Base-by-base conservation (phyloP, 2,113 vertebrate genomes). In the Phaethon lepturus region DNA sequence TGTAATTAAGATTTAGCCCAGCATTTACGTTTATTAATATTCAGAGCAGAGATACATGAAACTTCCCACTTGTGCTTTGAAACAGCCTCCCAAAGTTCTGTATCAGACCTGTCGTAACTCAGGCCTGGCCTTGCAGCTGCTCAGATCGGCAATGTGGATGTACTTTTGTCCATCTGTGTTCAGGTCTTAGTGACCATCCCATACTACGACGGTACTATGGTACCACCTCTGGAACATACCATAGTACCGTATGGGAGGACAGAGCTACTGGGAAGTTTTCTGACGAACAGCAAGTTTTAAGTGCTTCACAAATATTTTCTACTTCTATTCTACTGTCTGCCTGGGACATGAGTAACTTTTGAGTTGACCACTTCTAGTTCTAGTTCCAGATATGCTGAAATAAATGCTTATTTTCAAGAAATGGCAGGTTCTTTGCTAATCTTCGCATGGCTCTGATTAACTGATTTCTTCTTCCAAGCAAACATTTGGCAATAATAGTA, bases 161-260 rank as follows among this genome's bases (percentile, higher is more conserved):
- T 56, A 31, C 8, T 10, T 62, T 31, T 5, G 3, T 10, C 20
- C 3, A 3, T 47, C 23, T 64, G 16, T 76, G 9, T 40, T 76
- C 24, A 29, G 28, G 15, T 55, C 47, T 24, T 49, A 31, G 26
- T 45, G 29, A 55, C 19, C 12, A 52, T 25, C 45, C 23, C 24
- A 50, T 29, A 9, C 7, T 31, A 18, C 4, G 14, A 6, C 0
- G 2, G 13, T 18, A 47, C 8, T 25, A 2, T 63, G 15, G 11
- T 62, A 42, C 38, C 35, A n/a, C 15, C 11, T 29, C 19, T 71
- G 38, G 45, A 63, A 66, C 14, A 89, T 55, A 50, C 6, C 23
- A 9, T 29, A 26, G 9, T 29, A 31, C 7, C 28, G 2, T 10
- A 6, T 3, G 8, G 16, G n/a, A 64, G 22, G 15, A 72, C 22